Base-by-base conservation (phyloP, 35 echinoderm and acorn worm genomes). In the Hemicentrotus pulcherrimus region DNA sequence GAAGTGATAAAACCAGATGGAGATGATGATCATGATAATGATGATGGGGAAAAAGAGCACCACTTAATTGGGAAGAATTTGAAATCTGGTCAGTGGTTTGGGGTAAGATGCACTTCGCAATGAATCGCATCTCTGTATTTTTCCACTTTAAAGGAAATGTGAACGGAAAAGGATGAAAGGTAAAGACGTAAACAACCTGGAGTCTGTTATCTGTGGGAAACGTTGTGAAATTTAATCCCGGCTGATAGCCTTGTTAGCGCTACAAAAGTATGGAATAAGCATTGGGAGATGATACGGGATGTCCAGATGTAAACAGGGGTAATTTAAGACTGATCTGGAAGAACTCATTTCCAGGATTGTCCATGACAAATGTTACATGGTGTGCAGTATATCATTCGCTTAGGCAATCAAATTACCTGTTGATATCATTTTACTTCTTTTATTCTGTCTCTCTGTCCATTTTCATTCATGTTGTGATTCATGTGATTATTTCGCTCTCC, bases 51-150 rank as follows among this genome's bases (percentile, higher is more conserved):
- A 71, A 71, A 78, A 24, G 65, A 78, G 65, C 65, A 22, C 65
- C 65, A n/a, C 52, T 59, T 78, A 78, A 78, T 78, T 78, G 65
- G 22, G 28, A n/a, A 78, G 65, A 78, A 78, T 78, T 78, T 28
- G 65, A 78, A 78, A 78, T 78, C 65, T 78, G 65, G 65, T 78
- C 65, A 78, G 65, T 78, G 65, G 65, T 78, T 78, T n/a, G 65
- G 65, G 65, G 65, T 78, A 78, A 78, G 65, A 18, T 78, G 65
- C 28, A 78, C 65, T 78, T 78, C 22, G 65, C 7, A 22, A 78
- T 78, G 65, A 78, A 78, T 78, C 65, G 65, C 65, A 78, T 78
- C 65, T 78, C 65, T 78, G 65, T 78, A n/a, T 22, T 78, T 78
- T 78, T 28, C 12, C 12, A 59, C 65, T 78, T 78, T 22, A 78